These are phyloP conservation scores for Plecturocebus donacophilus DNA, from an alignment of 2,113 vertebrate genomes.

Conservation along the genomic window DNA sequence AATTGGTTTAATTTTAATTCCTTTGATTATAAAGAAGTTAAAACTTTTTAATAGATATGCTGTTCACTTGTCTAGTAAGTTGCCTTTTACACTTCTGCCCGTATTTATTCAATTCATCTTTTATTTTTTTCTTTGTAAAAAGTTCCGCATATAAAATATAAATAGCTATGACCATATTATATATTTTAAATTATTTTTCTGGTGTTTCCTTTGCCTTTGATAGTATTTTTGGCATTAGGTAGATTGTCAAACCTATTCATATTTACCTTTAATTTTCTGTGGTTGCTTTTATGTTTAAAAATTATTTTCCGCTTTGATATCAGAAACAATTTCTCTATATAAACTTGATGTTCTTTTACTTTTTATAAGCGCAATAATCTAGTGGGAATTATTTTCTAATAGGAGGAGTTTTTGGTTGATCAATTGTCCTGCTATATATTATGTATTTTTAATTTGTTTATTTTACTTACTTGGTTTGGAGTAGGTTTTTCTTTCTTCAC, in stretches of 20 bases:
- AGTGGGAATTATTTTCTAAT: background rate
- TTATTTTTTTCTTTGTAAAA: slow-evolving; percentile 1
- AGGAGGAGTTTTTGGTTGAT: background rate
- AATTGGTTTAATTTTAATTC: slow-evolving; percentile 1
- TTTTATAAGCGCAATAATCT: background rate
- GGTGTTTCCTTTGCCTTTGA: background rate
- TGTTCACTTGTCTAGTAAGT: background rate
- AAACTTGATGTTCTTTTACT: background rate
- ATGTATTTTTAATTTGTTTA: background rate
- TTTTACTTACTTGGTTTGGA: background rate
- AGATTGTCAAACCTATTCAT: background rate
- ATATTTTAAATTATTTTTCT: background rate
- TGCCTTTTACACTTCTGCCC: background rate
- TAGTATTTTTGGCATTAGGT: background rate
- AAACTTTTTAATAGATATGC: background rate
- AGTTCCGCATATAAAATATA: background rate
- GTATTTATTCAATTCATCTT: background rate
- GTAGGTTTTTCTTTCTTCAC: background rate
- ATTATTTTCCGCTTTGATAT: background rate
- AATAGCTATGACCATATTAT: background rate
- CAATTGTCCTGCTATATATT: background rate
- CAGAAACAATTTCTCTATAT: background rate
- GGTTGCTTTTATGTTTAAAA: background rate
- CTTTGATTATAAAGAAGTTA: slow-evolving; percentile 2
- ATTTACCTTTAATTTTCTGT: slow-evolving; percentile 16